Base-by-base conservation (phyloP, 2,113 vertebrate species). In the Helogale parvula region DNA sequence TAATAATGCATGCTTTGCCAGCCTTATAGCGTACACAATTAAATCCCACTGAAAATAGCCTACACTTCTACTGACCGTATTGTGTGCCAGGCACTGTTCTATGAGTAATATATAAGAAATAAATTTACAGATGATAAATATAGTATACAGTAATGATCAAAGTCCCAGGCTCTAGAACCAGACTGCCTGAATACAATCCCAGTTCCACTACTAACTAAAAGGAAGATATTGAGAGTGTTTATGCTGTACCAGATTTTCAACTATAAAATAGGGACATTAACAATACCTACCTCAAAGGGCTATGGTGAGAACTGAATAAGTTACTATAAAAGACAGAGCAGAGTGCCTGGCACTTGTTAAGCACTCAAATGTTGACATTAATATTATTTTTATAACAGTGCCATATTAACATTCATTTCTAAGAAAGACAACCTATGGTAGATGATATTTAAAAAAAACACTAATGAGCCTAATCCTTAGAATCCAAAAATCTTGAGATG, bases 81-180 rank as follows among this genome's bases (percentile, higher is more conserved):
- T 81, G 23, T 81, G 12, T 91, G 29, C 15, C 69, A 33, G 14
- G 45, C 27, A 88, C 45, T 79, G 2, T 71, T 85, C 87, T 82
- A 90, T 86, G 92, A 97, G 60, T 85, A 96, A 93, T 16, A 76
- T 4, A 16, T 54, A 87, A 84, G 7, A 91, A 90, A 93, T 54
- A 95, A 63, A 87, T 50, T 57, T 76, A 72, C 2, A 77, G 50
- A 82, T 33, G 47, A 84, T 35, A 88, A 35, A 71, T 60, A 89
- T 11, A 94, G 57, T 63, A 74, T 16, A 79, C 47, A 88, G 81
- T 2, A 79, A 15, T 66, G 57, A 88, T 66, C 69, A 74, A 82
- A 38, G 52, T 57, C 31, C 76, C 27, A 35, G 57, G 35, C n/a
- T 96, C 47, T 35, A 69, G 17, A 96, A 82, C 21, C 79, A 74